Percentiles rank a stretch among this genome's conserved stretches.
Evolutionary conservation across 2,888 invertebrate species (phyloP).

Genomic region (Ceratothoa steindachneri): DNA sequence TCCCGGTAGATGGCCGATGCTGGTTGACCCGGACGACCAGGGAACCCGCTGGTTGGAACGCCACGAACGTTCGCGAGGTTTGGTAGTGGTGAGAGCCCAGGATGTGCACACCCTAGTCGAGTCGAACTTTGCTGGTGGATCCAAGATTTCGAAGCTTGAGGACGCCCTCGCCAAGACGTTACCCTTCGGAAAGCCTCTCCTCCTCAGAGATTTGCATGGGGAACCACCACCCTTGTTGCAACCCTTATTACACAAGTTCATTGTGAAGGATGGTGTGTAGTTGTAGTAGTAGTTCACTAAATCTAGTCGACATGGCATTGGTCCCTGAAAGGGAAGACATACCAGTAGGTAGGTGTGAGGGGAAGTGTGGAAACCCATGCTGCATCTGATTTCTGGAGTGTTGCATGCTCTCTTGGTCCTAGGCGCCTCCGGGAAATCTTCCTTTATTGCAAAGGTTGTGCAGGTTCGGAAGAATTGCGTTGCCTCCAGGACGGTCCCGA

Average conservation of each 20-base stretch:
- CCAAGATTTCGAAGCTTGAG: constrained; percentile 22
- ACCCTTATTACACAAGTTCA: constrained; percentile 22
- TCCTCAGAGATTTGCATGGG: constrained; percentile 31
- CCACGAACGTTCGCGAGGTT: constrained; percentile 24
- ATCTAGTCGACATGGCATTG: not conserved
- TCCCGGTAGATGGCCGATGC: constrained; percentile 39
- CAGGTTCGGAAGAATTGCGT: too few species aligned
- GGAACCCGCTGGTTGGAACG: constrained; percentile 38
- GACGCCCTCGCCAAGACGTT: constrained; percentile 28
- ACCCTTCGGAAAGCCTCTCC: constrained; percentile 22
- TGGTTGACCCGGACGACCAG: constrained; percentile 40
- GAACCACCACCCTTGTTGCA: constrained; percentile 30
- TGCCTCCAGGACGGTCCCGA: too few species aligned
- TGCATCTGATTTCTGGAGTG: too few species aligned
- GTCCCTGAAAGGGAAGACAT: too few species aligned
- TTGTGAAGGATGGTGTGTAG: constrained; percentile 25
- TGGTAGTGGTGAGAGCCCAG: constrained; percentile 29
- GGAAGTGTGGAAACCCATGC: too few species aligned
- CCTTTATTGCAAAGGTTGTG: too few species aligned
- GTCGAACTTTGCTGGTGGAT: not conserved
- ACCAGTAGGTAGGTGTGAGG: too few species aligned
- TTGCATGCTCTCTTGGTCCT: too few species aligned
- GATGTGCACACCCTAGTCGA: constrained; percentile 16
- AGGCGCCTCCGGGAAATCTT: too few species aligned
- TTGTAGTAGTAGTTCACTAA: not conserved